phyloP scores from a whole-genome alignment of 2,113 vertebrate genomes.

The Eubucco bourcierii region DNA sequence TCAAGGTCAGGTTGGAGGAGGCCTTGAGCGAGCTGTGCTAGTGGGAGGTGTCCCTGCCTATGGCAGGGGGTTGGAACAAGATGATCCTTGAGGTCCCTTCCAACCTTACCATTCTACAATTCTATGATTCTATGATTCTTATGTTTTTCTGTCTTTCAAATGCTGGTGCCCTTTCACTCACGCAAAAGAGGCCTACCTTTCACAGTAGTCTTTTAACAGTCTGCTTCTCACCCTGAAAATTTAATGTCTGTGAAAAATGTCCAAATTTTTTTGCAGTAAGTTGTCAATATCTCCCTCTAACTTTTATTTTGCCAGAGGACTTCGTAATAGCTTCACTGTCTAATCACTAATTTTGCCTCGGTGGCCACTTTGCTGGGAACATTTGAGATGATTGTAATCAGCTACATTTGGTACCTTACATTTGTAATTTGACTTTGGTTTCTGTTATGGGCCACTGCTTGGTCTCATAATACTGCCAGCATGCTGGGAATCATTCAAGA shows the following conservation, averaged over 20 bases:
- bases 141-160: neutral
- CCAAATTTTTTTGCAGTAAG: neutral
- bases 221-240: neutral
- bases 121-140: neutral
- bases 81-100: too few relatives aligned
- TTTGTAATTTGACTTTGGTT: neutral
- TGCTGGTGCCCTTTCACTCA: neutral
- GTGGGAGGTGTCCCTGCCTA: too few relatives aligned
- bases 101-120: too few relatives aligned
- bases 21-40: too few relatives aligned
- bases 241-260: neutral
- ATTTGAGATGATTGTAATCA: neutral
- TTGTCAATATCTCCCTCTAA: neutral
- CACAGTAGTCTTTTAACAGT: neutral
- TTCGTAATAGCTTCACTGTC: neutral
- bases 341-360: neutral
- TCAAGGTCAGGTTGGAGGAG: too few relatives aligned
- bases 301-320: neutral
- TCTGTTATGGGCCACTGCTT: neutral
- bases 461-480: too few relatives aligned
- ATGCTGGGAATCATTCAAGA: too few relatives aligned
- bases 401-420: neutral
- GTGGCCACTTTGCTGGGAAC: neutral
- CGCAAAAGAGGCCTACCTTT: neutral
- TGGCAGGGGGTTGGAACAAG: too few relatives aligned